These are phyloP conservation scores for Platalea minor DNA, from an alignment of 2,797 vertebrate genomes.

Conservation along the genomic window DNA sequence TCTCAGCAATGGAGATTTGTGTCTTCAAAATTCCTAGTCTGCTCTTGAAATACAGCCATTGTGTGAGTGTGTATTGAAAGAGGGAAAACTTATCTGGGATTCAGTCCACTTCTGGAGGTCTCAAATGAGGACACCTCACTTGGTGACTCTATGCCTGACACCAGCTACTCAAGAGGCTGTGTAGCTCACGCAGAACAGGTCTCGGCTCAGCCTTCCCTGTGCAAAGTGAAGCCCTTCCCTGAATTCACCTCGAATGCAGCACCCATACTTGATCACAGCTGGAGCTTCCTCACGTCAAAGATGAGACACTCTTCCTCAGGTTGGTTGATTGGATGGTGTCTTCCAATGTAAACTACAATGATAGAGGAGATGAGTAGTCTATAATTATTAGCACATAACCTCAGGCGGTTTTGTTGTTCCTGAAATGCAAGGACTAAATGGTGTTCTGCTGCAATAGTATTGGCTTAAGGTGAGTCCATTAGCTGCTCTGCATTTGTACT, in stretches of 20 bases:
- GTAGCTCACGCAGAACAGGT: neutral
- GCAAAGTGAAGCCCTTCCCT: neutral
- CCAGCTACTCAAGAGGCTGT: neutral
- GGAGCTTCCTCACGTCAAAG: neutral
- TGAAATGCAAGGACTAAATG: neutral
- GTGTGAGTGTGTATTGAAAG: neutral
- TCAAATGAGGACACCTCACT: neutral
- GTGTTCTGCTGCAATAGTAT: neutral
- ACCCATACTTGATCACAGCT: neutral
- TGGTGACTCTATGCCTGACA: accelerated
- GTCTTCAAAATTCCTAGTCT: neutral
- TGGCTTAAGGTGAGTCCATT: neutral
- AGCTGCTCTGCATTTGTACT: neutral
- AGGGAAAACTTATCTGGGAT: neutral
- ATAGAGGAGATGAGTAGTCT: neutral
- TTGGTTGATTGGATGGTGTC: neutral
- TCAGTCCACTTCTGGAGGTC: neutral
- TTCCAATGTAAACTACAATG: neutral
- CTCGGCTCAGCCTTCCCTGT: neutral
- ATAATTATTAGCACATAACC: neutral
- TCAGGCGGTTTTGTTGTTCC: neutral
- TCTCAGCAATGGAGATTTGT: neutral
- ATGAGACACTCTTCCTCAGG: neutral
- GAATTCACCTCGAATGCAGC: neutral
- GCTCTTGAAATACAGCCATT: neutral